Evolutionary conservation across 2,888 invertebrate species (phyloP), one percentile per base, ranked within the genome.

Genomic region (Drosophila pseudotakahashii): DNA sequence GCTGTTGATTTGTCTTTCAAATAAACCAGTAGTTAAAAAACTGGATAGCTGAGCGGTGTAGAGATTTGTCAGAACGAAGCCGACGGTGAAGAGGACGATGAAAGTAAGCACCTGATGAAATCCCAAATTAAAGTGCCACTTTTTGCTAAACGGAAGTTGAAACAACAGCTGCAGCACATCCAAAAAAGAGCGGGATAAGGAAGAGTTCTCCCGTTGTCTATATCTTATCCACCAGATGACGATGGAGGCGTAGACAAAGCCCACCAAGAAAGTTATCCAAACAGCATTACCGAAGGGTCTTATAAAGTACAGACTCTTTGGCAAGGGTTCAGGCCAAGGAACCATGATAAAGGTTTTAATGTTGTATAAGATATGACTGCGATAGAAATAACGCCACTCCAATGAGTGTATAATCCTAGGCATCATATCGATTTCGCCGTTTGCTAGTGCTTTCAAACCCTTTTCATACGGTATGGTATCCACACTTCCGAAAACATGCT

Each of bases 31-130:
- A 0, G 86, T 81, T 0, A 84, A 34, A 64, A 81, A 80, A 51
- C 89, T 87, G 0, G 78, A 80, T 4, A 89, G 39, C 19, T 73
- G 53, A 0, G 81, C 76, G 39, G 71, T 16, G 41, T 88, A 85
- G 7, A 77, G 32, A 32, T 73, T 85, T 7, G 78, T 81, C 7
- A 89, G 30, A 1, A 84, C 52, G 23, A 89, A 79, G 3, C 88
- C 81, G 7, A 53, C 32, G 2, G 66, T 10, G 5, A 76, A 41
- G 2, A 79, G 13, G 1, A 77, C 47, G 7, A 79, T 3, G 6
- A 80, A 51, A 0, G 44, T 37, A 2, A 66, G 6, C 1, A 66
- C 51, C 7, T 60, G 57, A 3, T 37, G 39, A 10, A 36, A 10
- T 1, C 60, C 70, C 11, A 34, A 9, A 0, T 14, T 37, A 0